phyloP scores from a whole-genome alignment of 2,113 vertebrate species.

The Fukomys damarensis region DNA sequence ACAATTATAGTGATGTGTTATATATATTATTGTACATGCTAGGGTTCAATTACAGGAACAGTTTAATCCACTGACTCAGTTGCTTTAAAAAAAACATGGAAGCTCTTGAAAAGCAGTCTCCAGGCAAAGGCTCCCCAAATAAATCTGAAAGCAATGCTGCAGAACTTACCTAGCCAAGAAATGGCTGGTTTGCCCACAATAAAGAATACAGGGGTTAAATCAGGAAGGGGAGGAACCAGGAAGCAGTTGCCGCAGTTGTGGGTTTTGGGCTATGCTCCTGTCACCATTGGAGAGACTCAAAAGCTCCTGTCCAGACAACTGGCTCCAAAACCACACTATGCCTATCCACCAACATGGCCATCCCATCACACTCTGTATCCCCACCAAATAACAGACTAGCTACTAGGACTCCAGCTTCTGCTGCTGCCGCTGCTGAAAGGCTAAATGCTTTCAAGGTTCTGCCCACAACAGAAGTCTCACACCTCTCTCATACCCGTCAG shows the following conservation, averaged over 20 bases:
- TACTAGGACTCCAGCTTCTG: not conserved
- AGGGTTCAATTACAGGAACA: not conserved
- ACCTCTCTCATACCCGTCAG: not conserved
- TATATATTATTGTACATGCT: not conserved
- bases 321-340: not conserved
- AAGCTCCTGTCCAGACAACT: not conserved
- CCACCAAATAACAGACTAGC: not conserved
- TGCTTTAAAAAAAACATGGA: conserved; percentile 14
- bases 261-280: not conserved
- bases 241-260: not conserved
- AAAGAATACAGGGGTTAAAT: not conserved
- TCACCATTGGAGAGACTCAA: not conserved
- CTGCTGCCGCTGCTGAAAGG: not conserved
- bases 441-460: not conserved
- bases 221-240: not conserved
- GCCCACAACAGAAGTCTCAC: not conserved
- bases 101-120: not conserved
- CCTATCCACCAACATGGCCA: not conserved
- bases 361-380: not conserved
- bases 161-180: not conserved
- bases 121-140: not conserved
- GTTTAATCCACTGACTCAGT: conserved; percentile 1
- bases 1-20: not conserved
- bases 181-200: not conserved
- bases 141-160: not conserved